A percentile compares a stretch with the other conserved stretches of the same genome.
These are phyloP conservation scores for Corythoichthys intestinalis DNA, from an alignment of 2,113 vertebrate genomes.

Conservation along the genomic window DNA sequence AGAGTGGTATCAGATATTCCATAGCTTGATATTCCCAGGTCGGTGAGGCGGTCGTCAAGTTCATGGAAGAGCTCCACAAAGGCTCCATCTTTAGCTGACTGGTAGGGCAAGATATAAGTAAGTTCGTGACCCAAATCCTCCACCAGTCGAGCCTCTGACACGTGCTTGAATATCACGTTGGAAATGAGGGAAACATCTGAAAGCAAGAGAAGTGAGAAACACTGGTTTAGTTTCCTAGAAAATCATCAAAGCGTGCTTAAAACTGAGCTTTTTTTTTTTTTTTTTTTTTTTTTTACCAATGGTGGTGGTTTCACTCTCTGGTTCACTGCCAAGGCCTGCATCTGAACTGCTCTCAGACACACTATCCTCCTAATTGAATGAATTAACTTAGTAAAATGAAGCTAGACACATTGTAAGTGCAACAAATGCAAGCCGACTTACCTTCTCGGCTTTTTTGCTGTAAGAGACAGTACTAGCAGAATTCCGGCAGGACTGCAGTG, in stretches of 20 bases:
- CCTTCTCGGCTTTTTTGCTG: conserved; percentile 82
- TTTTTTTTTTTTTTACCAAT: conserved; percentile 77
- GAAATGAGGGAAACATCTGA: conserved; percentile 95
- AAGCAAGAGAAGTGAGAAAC: background rate
- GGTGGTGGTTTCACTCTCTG: conserved; percentile 96
- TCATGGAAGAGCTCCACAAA: conserved; percentile 98
- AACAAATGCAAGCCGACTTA: conserved; percentile 1
- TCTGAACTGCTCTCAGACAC: conserved; percentile 97
- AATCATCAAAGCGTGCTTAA: background rate
- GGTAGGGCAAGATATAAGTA: conserved; percentile 89
- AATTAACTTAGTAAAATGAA: background rate
- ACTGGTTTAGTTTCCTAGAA: background rate
- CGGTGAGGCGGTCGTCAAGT: conserved; percentile 90
- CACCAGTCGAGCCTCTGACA: conserved; percentile 86
- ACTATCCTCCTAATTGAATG: conserved; percentile 84
- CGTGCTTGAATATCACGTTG: conserved; percentile 91
- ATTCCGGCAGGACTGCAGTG: conserved; percentile 90
- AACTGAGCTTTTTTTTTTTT: background rate
- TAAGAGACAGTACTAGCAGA: conserved; percentile 93
- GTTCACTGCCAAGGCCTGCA: conserved; percentile 95
- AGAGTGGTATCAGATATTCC: conserved; percentile 96
- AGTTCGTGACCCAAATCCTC: conserved; percentile 96
- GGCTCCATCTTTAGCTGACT: conserved; percentile 91
- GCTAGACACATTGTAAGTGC: background rate
- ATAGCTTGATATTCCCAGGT: conserved; percentile 95